Percentiles rank a stretch among this genome's conserved stretches.
Evolutionary conservation across 2,113 vertebrate species (phyloP).

Genomic region (Kobus ellipsiprymnus): DNA sequence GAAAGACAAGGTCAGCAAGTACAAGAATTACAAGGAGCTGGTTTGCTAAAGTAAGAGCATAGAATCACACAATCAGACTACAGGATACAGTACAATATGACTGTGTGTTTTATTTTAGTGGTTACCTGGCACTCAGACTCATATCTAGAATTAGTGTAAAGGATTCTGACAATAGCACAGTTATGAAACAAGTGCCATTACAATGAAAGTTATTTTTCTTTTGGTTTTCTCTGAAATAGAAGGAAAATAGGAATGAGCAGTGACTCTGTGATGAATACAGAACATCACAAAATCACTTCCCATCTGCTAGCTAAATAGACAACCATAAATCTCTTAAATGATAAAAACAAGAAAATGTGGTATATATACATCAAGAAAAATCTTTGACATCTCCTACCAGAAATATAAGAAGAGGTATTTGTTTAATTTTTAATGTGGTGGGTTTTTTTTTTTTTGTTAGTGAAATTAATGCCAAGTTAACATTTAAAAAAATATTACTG

Average conservation of each 20-base stretch:
- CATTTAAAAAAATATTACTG: background rate
- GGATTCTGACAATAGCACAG: background rate
- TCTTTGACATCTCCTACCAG: constrained; percentile 38
- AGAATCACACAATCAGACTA: background rate
- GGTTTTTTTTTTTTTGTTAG: background rate
- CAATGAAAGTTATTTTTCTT: constrained; percentile 64
- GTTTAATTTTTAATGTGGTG: constrained; percentile 41
- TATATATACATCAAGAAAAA: constrained; percentile 39
- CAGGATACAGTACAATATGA: no score
- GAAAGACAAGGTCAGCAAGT: background rate
- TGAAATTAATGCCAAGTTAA: constrained; percentile 8
- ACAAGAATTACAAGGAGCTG: no score
- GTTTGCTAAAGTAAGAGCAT: background rate
- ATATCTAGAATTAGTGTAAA: background rate
- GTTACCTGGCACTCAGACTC: background rate
- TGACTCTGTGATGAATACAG: constrained; percentile 54
- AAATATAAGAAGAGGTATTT: constrained; percentile 27
- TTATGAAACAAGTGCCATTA: constrained; percentile 17
- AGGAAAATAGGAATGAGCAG: constrained; percentile 78
- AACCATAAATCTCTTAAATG: constrained; percentile 78
- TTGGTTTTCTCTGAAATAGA: constrained; percentile 78
- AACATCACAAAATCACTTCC: constrained; percentile 74
- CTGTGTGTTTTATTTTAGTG: background rate
- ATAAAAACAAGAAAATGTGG: constrained; percentile 74
- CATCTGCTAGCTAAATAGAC: constrained; percentile 84